These are phyloP conservation scores for Drosophila nannoptera DNA, from an alignment of 1,140 invertebrate species.

Conservation along the genomic window DNA sequence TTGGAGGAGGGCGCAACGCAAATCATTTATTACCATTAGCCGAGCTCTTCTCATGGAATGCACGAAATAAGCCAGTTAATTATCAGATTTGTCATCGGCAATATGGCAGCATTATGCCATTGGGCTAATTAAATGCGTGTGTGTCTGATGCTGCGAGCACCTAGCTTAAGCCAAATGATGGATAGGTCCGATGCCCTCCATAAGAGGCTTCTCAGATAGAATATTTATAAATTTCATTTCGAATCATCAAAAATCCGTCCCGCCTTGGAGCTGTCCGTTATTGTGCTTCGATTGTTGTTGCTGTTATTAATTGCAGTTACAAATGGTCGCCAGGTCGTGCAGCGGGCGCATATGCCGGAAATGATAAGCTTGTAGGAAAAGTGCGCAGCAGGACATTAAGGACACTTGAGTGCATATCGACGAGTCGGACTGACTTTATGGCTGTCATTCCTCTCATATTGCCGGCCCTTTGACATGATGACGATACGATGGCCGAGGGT, in stretches of 20 bases:
- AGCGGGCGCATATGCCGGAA: constrained; percentile 42
- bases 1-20: constrained; percentile 38
- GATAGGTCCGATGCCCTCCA: no score
- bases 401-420: constrained; percentile 34
- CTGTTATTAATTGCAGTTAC: constrained; percentile 58
- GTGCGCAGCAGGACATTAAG: constrained; percentile 46
- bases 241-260: no score
- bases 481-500: not conserved
- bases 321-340: constrained; percentile 42
- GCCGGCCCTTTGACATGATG: not conserved
- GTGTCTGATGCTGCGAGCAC: constrained; percentile 5
- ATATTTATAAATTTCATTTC: no score
- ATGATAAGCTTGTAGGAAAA: constrained; percentile 56
- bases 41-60: constrained; percentile 39
- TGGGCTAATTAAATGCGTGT: constrained; percentile 37
- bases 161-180: not conserved
- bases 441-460: not conserved
- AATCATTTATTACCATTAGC: constrained; percentile 70
- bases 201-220: no score
- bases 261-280: no score
- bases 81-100: constrained; percentile 62
- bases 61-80: constrained; percentile 67
- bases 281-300: not conserved
- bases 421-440: constrained; percentile 31
- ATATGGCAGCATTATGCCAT: constrained; percentile 14